These are phyloP conservation scores for Tiliqua scincoides DNA, from an alignment of 2,113 vertebrate genomes.

Conservation along the genomic window DNA sequence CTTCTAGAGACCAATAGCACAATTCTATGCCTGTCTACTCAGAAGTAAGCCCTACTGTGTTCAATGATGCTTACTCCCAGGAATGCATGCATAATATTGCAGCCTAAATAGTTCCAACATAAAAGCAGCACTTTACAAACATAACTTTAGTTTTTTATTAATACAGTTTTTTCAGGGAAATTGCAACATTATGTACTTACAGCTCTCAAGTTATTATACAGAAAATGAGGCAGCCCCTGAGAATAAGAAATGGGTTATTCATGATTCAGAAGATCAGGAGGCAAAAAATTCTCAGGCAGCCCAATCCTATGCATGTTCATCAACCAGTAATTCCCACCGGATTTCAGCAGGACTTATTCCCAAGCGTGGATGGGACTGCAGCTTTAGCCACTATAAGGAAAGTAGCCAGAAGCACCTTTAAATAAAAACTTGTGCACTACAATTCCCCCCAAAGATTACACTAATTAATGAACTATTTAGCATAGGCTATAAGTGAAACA, in stretches of 20 bases:
- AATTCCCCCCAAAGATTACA: slow-evolving; percentile 13
- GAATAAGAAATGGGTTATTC: not conserved
- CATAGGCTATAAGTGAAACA: slow-evolving; percentile 20
- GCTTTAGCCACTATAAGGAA: not conserved
- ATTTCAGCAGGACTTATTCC: not conserved
- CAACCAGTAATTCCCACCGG: not conserved
- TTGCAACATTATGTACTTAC: not conserved
- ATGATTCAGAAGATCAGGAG: not conserved
- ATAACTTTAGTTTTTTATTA: not conserved
- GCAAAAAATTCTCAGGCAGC: not conserved
- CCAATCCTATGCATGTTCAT: too few species aligned
- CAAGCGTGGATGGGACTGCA: not conserved
- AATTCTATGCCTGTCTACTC: too few species aligned
- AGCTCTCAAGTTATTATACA: not conserved
- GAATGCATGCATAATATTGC: too few species aligned
- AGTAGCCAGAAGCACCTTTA: not conserved
- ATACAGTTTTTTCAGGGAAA: not conserved
- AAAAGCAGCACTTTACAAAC: not conserved
- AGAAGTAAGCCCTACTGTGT: too few species aligned
- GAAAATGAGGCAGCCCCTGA: not conserved
- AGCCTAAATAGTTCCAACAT: not conserved
- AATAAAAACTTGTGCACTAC: not conserved
- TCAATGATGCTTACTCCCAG: too few species aligned
- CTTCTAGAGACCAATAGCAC: not conserved
- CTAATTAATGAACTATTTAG: slow-evolving; percentile 12